A percentile compares a stretch with the other conserved stretches of the same genome.
Evolutionary conservation across 2,797 vertebrate genomes (phyloP).

Genomic region (Enteromius argenteus): DNA sequence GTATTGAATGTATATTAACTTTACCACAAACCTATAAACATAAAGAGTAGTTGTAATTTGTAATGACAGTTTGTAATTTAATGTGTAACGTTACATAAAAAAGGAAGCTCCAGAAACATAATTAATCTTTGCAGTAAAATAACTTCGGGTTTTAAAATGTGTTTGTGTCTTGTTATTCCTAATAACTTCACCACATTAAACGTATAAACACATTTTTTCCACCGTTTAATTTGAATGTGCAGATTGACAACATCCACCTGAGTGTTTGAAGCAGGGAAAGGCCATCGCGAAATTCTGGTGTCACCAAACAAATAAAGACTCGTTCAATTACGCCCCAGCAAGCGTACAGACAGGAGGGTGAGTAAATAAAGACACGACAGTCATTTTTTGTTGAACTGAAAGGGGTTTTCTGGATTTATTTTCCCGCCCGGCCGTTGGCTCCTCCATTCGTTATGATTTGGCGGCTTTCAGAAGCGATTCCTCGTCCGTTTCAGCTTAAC

Average conservation of each 20-base stretch:
- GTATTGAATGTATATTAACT: too few species aligned
- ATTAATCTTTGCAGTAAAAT: background rate
- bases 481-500: slow-evolving; percentile 10
- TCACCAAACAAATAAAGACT: background rate
- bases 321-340: background rate
- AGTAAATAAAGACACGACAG: background rate
- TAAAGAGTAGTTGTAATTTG: too few species aligned
- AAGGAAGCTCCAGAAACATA: background rate
- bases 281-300: background rate
- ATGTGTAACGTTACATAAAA: background rate
- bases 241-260: background rate
- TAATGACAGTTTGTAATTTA: too few species aligned
- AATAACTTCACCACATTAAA: background rate
- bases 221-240: background rate
- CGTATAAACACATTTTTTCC: background rate
- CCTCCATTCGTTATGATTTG: slow-evolving; percentile 46
- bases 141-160: background rate
- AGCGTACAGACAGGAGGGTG: background rate
- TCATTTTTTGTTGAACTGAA: background rate
- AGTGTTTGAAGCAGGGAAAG: too few species aligned
- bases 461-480: slow-evolving; percentile 41
- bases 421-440: background rate
- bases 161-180: too few species aligned
- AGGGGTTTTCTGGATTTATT: slow-evolving; percentile 39
- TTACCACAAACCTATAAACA: too few species aligned